phyloP scores from a whole-genome alignment of 2,113 vertebrate genomes.

The Neomonachus schauinslandi region DNA sequence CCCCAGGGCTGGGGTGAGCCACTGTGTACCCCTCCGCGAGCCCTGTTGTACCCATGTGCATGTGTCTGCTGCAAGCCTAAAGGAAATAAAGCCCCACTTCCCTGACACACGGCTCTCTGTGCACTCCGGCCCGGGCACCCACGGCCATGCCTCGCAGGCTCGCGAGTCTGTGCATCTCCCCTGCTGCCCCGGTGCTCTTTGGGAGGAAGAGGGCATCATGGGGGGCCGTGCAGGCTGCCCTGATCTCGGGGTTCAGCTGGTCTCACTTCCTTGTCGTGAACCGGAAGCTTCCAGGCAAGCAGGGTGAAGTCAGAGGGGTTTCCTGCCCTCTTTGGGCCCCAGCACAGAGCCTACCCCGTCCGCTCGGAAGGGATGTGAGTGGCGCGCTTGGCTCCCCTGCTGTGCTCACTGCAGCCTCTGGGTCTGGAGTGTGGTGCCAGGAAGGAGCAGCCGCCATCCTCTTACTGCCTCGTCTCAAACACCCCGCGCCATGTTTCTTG shows the following conservation, averaged over 20 bases:
- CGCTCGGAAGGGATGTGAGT: rapidly evolving
- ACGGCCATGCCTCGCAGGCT: rapidly evolving
- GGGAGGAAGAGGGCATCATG: not conserved
- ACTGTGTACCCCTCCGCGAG: rapidly evolving
- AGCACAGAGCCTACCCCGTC: not conserved
- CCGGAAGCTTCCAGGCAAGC: not conserved
- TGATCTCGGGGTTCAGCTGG: not conserved
- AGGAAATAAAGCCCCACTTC: not conserved
- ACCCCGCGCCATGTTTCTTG: not conserved
- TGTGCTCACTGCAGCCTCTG: rapidly evolving
- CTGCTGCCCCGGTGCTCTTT: not conserved
- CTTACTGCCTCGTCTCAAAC: rapidly evolving
- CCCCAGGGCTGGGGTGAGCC: not conserved
- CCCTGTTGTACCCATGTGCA: rapidly evolving
- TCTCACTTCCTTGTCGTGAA: not conserved
- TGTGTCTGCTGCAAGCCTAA: not conserved
- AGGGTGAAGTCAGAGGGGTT: too few relatives aligned
- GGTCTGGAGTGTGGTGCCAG: not conserved
- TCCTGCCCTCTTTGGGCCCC: too few relatives aligned
- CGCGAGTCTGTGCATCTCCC: rapidly evolving
- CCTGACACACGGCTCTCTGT: not conserved
- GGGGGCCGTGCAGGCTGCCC: too few relatives aligned
- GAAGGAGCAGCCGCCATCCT: not conserved
- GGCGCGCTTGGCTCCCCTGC: not conserved
- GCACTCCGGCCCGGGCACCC: not conserved